Conservation (phyloP, 2,888 invertebrate species). For the Lasioglossum pauxillum region DNA sequence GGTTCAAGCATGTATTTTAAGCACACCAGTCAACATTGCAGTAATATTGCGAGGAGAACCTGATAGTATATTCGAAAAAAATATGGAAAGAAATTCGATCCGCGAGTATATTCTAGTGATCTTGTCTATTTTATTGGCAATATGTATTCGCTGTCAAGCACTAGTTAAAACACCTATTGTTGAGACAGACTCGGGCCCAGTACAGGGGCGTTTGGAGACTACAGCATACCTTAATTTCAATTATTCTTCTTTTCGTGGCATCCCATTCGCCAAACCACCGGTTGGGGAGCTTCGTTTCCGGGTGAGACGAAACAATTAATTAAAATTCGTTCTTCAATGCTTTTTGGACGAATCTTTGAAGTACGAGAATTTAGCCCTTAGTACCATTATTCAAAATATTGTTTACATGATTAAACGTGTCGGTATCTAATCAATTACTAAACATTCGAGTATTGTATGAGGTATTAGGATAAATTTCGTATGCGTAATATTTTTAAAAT, state of each 20-base stretch:
- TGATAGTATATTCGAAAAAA: not conserved
- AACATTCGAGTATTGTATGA: too few species aligned
- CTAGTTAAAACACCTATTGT: conserved; percentile 47
- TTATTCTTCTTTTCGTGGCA: conserved; percentile 72
- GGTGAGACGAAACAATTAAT: conserved; percentile 52
- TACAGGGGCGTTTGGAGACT: conserved; percentile 66
- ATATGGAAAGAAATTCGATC: not conserved
- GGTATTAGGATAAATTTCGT: too few species aligned
- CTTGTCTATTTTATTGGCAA: not conserved
- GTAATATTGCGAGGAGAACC: not conserved
- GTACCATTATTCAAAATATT: too few species aligned
- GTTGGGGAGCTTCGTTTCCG: conserved; percentile 70
- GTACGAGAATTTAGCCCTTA: not conserved
- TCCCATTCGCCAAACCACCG: conserved; percentile 72
- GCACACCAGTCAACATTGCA: not conserved
- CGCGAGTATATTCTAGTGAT: not conserved
- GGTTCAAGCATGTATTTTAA: not conserved
- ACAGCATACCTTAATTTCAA: conserved; percentile 51
- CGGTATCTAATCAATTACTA: too few species aligned
- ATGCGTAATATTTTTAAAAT: too few species aligned
- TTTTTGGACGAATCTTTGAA: not conserved
- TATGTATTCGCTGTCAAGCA: not conserved
- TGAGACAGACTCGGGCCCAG: conserved; percentile 67
- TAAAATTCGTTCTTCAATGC: not conserved
- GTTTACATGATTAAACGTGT: too few species aligned